Percentiles rank a stretch among this genome's conserved stretches.
These are phyloP conservation scores for Callinectes sapidus DNA, from an alignment of 2,888 invertebrate genomes.

Conservation along the genomic window DNA sequence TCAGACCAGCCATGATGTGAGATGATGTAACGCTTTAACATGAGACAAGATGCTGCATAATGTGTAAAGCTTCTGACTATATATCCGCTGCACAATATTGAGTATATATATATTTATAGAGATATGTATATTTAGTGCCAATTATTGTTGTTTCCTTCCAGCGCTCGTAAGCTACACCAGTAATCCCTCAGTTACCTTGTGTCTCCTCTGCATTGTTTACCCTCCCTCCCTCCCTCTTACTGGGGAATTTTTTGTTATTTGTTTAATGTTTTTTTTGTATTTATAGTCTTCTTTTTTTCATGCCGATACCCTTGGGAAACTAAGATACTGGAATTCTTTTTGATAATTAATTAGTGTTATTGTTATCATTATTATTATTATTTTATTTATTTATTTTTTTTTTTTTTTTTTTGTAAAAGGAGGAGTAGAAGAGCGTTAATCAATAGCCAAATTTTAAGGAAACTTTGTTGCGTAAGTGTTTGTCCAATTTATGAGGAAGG, in stretches of 20 bases:
- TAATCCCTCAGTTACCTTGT: conserved; percentile 16
- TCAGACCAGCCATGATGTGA: not conserved
- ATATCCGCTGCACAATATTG: not conserved
- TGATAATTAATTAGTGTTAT: too few species aligned
- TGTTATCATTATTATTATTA: too few species aligned
- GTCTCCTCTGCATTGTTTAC: not conserved
- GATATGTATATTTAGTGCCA: not conserved
- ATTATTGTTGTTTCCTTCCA: not conserved
- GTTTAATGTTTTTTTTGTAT: not conserved
- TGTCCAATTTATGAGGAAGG: not conserved
- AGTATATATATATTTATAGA: conserved; percentile 13
- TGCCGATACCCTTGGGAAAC: not conserved
- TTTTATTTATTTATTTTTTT: not conserved
- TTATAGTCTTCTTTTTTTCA: not conserved
- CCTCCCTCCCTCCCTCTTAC: not conserved
- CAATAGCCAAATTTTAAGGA: too few species aligned
- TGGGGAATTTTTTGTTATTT: not conserved
- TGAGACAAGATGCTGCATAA: conserved; percentile 27
- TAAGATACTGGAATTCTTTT: not conserved
- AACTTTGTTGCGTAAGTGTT: too few species aligned
- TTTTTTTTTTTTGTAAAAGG: not conserved
- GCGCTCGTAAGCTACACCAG: not conserved
- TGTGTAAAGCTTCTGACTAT: conserved; percentile 20
- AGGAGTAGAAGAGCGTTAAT: too few species aligned
- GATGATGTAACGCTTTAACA: conserved; percentile 16